Evolutionary conservation across 23 tunicate genomes (phyloP).

Genomic region (Ascidia mentula): DNA sequence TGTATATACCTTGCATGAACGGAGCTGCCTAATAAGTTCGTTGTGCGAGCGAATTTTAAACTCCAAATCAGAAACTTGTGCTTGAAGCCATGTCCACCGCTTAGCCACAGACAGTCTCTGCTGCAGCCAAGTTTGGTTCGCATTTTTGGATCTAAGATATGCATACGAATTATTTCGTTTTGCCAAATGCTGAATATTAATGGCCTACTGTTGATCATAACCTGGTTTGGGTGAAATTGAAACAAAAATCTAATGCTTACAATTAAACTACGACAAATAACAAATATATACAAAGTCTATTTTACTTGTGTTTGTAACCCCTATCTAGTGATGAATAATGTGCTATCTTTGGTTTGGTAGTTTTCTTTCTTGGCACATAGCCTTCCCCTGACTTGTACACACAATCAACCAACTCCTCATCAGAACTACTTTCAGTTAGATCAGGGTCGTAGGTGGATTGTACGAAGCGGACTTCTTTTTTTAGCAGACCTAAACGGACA

Average conservation of each 20-base stretch:
- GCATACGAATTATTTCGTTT: not conserved
- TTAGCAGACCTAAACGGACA: constrained; percentile 33
- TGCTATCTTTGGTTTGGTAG: not conserved
- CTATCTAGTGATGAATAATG: too few relatives aligned
- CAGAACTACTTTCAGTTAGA: constrained; percentile 80
- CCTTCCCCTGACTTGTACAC: constrained; percentile 17
- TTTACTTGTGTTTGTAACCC: not conserved
- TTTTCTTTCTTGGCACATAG: not conserved
- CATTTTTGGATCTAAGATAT: not conserved
- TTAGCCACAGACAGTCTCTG: constrained; percentile 57
- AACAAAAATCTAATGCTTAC: too few relatives aligned
- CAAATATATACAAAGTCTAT: not conserved
- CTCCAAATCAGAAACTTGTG: constrained; percentile 70
- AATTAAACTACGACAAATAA: not conserved
- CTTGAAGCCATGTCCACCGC: constrained; percentile 85
- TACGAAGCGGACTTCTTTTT: constrained; percentile 38
- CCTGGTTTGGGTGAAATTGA: too few relatives aligned
- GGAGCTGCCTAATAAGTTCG: constrained; percentile 59
- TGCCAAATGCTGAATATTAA: not conserved
- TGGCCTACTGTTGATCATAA: not conserved
- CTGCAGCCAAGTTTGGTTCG: constrained; percentile 33
- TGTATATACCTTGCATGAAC: constrained; percentile 61
- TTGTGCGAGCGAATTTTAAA: constrained; percentile 68
- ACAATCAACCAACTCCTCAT: constrained; percentile 46
- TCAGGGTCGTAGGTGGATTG: constrained; percentile 46